Base-by-base conservation (phyloP, 1,140 invertebrate genomes). In the Oncopeltus fasciatus region DNA sequence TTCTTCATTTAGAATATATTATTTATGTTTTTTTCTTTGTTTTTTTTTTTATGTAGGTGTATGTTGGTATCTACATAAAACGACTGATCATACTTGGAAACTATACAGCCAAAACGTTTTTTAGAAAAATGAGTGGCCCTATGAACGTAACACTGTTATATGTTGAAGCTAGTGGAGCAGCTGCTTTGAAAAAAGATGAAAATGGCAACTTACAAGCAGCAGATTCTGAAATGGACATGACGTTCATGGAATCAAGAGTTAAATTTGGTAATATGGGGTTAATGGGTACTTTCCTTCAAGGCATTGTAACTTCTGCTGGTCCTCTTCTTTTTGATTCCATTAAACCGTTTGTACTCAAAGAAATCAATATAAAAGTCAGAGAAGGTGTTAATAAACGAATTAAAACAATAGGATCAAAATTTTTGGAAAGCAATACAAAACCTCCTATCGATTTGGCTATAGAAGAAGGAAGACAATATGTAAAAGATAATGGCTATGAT, bases 291-390 rank as follows among this genome's bases (percentile, higher is more conserved):
- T 77, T 90, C 61, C 83, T 90, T 63, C 87, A 90, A 68, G 78
- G 85, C 1, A 74, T 90, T 27, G 78, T 90, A 4, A 90, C 90
- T 70, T 85, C 87, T 0, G 77, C 89, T 0, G 87, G 87, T 0
- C 80, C 80, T n/a, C 82, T 89, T 49, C 76, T 92, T 0, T 92
- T 92, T 67, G 87, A 91, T 68, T 85, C 84, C 14, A 86, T 91
- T 61, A 91, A 91, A 69, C 88, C 88, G 0, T 86, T 86, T 59
- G 82, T 92, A 64, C 73, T 90, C 2, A 80, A 79, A 64, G 83
- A 90, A 74, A 60, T 70, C 18, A 68, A 67, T 53, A 61, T 58
- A 11, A 67, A 65, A 59, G 61, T 70, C 21, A n/a, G 60, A 18
- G 18, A 53, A 12, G 67, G 67, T 47, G 63, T 69, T 11, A 68